A percentile compares a stretch with the other conserved stretches of the same genome.
These are phyloP conservation scores for Trialeurodes vaporariorum DNA, from an alignment of 1,140 invertebrate species.

Conservation along the genomic window DNA sequence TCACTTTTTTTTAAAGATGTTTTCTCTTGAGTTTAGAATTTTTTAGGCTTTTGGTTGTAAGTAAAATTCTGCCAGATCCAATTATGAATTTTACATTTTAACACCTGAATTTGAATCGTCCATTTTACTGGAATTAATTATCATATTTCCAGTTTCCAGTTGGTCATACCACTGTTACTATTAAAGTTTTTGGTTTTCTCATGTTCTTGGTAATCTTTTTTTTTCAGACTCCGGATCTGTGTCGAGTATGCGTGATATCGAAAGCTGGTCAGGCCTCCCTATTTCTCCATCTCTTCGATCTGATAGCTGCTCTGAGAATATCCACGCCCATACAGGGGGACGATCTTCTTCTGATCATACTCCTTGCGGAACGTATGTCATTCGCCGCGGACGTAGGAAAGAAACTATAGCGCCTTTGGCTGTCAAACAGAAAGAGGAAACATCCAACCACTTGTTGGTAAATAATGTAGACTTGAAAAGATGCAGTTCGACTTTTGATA, in stretches of 20 bases:
- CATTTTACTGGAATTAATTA: too few relatives aligned
- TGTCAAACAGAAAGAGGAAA: background rate
- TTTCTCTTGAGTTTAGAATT: too few relatives aligned
- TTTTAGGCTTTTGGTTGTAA: too few relatives aligned
- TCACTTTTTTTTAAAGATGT: too few relatives aligned
- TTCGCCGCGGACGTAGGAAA: slow-evolving; percentile 44
- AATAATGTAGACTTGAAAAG: slow-evolving; percentile 42
- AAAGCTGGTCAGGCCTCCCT: slow-evolving; percentile 53
- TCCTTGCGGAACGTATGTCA: slow-evolving; percentile 57
- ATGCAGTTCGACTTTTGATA: slow-evolving; percentile 64
- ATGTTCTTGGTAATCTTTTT: too few relatives aligned
- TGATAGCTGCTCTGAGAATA: slow-evolving; percentile 29
- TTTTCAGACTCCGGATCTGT: slow-evolving; percentile 26
- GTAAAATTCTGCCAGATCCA: too few relatives aligned
- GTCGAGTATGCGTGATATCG: slow-evolving; percentile 41
- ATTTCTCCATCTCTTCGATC: slow-evolving; percentile 17
- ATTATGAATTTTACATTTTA: too few relatives aligned
- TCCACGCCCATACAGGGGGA: slow-evolving; percentile 37
- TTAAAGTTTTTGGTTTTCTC: too few relatives aligned
- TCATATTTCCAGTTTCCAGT: too few relatives aligned
- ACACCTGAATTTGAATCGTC: too few relatives aligned
- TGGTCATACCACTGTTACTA: too few relatives aligned
- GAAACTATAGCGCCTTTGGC: slow-evolving; percentile 25
- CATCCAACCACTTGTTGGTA: background rate
- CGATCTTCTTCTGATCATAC: slow-evolving; percentile 41